Percentiles rank a stretch among this genome's conserved stretches.
phyloP scores from a whole-genome alignment of 2,113 vertebrate species.

The Corythaixoides concolor region DNA sequence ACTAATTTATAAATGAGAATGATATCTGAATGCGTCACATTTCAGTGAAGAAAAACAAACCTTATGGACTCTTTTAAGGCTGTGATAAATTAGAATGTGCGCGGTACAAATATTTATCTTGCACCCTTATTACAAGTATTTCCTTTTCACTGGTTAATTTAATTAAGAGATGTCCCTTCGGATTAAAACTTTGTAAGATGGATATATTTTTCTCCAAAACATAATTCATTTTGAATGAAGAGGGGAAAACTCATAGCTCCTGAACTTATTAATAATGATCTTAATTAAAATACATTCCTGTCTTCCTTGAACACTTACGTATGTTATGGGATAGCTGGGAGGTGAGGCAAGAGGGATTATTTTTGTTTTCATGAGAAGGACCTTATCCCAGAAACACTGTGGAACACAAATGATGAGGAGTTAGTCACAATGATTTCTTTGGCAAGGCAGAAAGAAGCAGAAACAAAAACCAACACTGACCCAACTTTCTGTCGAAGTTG shows the following conservation, averaged over 20 bases:
- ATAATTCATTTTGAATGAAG: constrained; percentile 54
- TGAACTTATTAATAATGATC: constrained; percentile 46
- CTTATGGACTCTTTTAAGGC: constrained; percentile 61
- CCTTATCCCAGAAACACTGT: constrained; percentile 53
- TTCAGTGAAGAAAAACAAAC: constrained; percentile 69
- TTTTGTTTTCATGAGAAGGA: constrained; percentile 56
- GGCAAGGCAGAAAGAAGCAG: constrained; percentile 41
- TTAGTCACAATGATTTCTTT: constrained; percentile 65
- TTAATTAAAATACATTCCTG: constrained; percentile 52
- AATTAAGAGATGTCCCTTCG: constrained; percentile 52
- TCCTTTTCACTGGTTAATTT: constrained; percentile 58
- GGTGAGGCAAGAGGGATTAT: constrained; percentile 44
- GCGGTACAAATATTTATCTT: constrained; percentile 67
- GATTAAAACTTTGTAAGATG: constrained; percentile 42
- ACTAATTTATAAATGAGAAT: constrained; percentile 71
- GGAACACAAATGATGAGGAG: constrained; percentile 33
- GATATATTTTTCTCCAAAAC: constrained; percentile 8
- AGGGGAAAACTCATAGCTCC: constrained; percentile 46
- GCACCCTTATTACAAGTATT: constrained; percentile 73
- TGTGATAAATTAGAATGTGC: constrained; percentile 70
- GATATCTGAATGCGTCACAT: constrained; percentile 55
- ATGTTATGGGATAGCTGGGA: constrained; percentile 35
- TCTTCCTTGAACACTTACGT: constrained; percentile 28
- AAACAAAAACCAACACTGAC: constrained; percentile 52
- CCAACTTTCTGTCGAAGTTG: neutral